phyloP scores from a whole-genome alignment of 1,140 invertebrate species.

The Wiebesia pumilae region DNA sequence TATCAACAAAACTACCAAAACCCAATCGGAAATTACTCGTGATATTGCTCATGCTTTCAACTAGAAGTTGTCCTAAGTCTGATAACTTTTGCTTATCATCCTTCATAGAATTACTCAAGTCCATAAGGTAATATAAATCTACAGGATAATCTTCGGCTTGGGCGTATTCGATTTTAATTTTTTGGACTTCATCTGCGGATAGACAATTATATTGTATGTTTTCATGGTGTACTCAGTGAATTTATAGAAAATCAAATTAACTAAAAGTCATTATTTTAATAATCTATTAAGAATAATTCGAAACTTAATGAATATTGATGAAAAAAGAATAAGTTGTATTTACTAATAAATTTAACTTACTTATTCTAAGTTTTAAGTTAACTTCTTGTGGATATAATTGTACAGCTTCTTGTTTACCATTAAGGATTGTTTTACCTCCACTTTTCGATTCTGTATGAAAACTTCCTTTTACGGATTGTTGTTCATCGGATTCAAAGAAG shows the following conservation, averaged over 20 bases:
- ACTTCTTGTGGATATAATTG: slow-evolving; percentile 90
- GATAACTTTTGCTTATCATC: slow-evolving; percentile 94
- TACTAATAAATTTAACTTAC: slow-evolving; percentile 74
- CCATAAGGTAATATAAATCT: slow-evolving; percentile 97
- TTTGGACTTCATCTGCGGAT: slow-evolving; percentile 69
- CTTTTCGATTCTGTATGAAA: background rate
- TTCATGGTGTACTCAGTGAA: too few species aligned
- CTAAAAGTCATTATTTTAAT: too few species aligned
- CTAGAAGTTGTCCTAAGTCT: slow-evolving; percentile 86
- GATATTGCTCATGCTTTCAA: slow-evolving; percentile 88
- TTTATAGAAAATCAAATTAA: too few species aligned
- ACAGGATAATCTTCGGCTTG: slow-evolving; percentile 96
- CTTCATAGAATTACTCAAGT: slow-evolving; percentile 95
- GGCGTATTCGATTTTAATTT: slow-evolving; percentile 84
- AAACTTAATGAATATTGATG: too few species aligned
- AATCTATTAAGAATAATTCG: too few species aligned
- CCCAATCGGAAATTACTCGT: slow-evolving; percentile 96
- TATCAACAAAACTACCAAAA: slow-evolving; percentile 99
- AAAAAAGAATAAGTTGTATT: too few species aligned
- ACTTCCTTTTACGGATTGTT: slow-evolving; percentile 11
- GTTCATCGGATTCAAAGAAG: slow-evolving; percentile 50
- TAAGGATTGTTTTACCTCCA: slow-evolving; percentile 48
- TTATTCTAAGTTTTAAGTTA: slow-evolving; percentile 86
- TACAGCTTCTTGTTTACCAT: slow-evolving; percentile 78
- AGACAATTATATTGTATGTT: too few species aligned